A percentile compares a stretch with the other conserved stretches of the same genome.
Conservation (phyloP, 1,140 invertebrate species). For the Myzus persicae region DNA sequence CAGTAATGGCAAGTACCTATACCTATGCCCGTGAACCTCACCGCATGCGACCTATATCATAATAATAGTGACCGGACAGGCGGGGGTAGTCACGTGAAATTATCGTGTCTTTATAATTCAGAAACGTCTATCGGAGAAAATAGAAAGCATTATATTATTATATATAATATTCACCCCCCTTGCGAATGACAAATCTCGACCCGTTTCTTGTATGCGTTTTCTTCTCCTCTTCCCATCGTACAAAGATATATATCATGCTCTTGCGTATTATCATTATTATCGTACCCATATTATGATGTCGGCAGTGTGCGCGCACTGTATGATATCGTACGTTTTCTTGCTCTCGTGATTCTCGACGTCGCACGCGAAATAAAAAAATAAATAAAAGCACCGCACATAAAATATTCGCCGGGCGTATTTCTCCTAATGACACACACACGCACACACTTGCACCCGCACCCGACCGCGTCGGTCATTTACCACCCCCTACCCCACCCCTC, state of each 20-base stretch:
- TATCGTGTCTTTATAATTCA: conserved; percentile 29
- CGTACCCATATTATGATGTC: neutral
- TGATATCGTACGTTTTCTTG: neutral
- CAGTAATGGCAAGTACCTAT: neutral
- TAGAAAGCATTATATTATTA: neutral
- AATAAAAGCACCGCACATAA: neutral
- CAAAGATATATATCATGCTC: too few relatives aligned
- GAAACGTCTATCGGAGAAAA: conserved; percentile 9
- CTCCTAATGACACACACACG: neutral
- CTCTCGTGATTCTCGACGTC: neutral
- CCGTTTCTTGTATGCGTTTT: neutral
- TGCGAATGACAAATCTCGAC: neutral
- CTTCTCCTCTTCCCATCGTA: neutral
- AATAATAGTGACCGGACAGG: neutral
- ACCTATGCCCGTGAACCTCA: neutral
- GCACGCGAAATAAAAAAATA: neutral
- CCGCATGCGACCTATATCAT: neutral
- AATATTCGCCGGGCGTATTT: conserved; percentile 27
- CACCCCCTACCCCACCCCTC: neutral
- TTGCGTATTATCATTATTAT: neutral
- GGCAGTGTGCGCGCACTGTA: neutral
- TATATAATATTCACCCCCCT: neutral
- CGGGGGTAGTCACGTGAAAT: neutral
- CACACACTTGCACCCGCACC: too few relatives aligned
- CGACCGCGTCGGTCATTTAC: neutral